Evolutionary conservation across 2,113 vertebrate genomes (phyloP).

Genomic region (Noturus placidus): DNA sequence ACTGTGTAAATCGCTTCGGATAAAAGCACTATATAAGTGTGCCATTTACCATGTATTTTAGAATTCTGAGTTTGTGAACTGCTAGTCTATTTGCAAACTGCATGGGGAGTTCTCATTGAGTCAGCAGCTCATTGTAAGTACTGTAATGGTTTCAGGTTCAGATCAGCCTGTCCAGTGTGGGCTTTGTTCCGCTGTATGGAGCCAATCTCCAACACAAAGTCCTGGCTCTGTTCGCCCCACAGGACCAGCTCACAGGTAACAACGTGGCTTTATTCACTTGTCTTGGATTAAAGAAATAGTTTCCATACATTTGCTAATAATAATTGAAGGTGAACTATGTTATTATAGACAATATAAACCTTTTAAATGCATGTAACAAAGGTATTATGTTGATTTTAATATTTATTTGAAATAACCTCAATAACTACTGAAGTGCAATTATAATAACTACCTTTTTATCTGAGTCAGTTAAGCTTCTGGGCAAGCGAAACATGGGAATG

Average conservation of each 20-base stretch:
- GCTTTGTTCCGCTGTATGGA: constrained; percentile 81
- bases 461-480: not conserved
- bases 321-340: not conserved
- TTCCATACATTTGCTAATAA: not conserved
- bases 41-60: too few relatives aligned
- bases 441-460: not conserved
- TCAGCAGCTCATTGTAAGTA: not conserved
- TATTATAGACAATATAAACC: not conserved
- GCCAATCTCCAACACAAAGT: constrained; percentile 76
- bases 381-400: not conserved
- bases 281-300: not conserved
- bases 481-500: not conserved
- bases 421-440: not conserved
- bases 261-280: not conserved
- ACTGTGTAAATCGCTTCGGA: too few relatives aligned
- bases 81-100: not conserved
- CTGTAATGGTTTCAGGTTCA: constrained; percentile 69
- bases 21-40: too few relatives aligned
- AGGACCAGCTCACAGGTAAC: constrained; percentile 78
- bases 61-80: not conserved
- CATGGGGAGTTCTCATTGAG: not conserved
- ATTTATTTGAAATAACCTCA: not conserved
- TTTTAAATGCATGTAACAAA: not conserved
- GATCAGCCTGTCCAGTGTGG: constrained; percentile 74
- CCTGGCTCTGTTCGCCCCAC: constrained; percentile 81